These are phyloP conservation scores for Pionites leucogaster DNA, from an alignment of 2,113 vertebrate genomes.

Conservation along the genomic window DNA sequence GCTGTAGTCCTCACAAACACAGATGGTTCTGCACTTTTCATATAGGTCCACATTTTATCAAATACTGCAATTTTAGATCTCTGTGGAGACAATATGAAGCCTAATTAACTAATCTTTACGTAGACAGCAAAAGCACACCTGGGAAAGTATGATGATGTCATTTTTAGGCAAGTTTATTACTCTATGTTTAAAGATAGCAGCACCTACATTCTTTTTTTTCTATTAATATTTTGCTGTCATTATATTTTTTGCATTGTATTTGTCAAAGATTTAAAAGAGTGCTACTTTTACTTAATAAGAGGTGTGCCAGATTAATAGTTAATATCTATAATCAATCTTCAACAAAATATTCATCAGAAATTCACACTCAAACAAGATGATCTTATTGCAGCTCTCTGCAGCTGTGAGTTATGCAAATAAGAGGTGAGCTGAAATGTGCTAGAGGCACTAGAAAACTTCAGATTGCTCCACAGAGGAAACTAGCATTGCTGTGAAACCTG, in stretches of 20 bases:
- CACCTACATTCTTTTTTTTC: background rate
- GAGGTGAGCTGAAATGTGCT: background rate
- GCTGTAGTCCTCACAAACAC: conserved; percentile 99
- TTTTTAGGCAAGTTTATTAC: background rate
- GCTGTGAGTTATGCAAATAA: background rate
- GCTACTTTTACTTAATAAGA: background rate
- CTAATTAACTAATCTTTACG: conserved; percentile 48
- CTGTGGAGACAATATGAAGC: conserved; percentile 74
- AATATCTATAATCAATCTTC: background rate
- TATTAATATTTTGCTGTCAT: conserved; percentile 7
- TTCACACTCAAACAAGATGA: background rate
- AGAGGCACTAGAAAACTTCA: conserved; percentile 39
- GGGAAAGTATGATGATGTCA: conserved; percentile 2
- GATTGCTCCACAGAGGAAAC: conserved; percentile 67
- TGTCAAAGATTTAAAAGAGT: background rate
- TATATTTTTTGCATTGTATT: background rate
- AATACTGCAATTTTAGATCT: conserved; percentile 99
- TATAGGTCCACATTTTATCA: conserved; percentile 99
- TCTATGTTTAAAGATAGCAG: background rate
- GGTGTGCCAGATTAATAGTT: conserved; percentile 17
- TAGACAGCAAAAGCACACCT: background rate
- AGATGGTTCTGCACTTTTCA: conserved; percentile 97
- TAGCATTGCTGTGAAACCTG: conserved; percentile 48
- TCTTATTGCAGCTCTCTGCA: background rate
- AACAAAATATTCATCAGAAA: background rate